Evolutionary conservation across 2,797 vertebrate species (phyloP).

Genomic region (Tamandua tetradactyla): DNA sequence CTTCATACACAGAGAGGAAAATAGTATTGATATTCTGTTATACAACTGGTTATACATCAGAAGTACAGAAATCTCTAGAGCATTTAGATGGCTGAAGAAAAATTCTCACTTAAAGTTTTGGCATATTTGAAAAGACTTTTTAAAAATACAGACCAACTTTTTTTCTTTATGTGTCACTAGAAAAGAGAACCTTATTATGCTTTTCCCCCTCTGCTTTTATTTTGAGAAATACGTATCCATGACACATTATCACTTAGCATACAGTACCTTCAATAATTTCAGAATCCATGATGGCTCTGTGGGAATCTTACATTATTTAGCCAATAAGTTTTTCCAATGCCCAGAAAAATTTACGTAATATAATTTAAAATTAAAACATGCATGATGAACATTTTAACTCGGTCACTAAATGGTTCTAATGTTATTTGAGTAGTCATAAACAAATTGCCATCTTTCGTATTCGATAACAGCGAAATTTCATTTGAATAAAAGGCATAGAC

Average conservation of each 20-base stretch:
- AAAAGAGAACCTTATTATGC: slow-evolving; percentile 9
- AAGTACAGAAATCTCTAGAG: slow-evolving; percentile 24
- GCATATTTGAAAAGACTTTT: slow-evolving; percentile 30
- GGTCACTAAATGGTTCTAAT: slow-evolving; percentile 38
- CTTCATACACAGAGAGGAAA: slow-evolving; percentile 65
- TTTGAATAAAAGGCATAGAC: slow-evolving; percentile 64
- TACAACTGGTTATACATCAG: slow-evolving; percentile 65
- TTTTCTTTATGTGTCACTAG: slow-evolving; percentile 53
- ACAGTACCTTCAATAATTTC: slow-evolving; percentile 29
- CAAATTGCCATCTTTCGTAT: slow-evolving; percentile 30
- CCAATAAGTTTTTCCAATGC: slow-evolving; percentile 46
- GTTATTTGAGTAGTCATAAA: not conserved
- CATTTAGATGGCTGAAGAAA: slow-evolving; percentile 54
- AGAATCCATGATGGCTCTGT: slow-evolving; percentile 27
- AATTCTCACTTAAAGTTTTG: slow-evolving; percentile 62
- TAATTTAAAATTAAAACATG: slow-evolving; percentile 42
- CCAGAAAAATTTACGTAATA: slow-evolving; percentile 29
- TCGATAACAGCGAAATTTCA: slow-evolving; percentile 64
- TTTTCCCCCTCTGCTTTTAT: not conserved
- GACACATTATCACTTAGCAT: not conserved
- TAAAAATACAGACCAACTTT: not conserved
- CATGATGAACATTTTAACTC: slow-evolving; percentile 20
- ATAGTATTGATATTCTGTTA: slow-evolving; percentile 57
- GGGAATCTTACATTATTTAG: not conserved
- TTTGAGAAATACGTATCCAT: no score